Evolutionary conservation across 1,140 invertebrate genomes (phyloP), one percentile per base, ranked within the genome.

Genomic region (Drosophila pachea): DNA sequence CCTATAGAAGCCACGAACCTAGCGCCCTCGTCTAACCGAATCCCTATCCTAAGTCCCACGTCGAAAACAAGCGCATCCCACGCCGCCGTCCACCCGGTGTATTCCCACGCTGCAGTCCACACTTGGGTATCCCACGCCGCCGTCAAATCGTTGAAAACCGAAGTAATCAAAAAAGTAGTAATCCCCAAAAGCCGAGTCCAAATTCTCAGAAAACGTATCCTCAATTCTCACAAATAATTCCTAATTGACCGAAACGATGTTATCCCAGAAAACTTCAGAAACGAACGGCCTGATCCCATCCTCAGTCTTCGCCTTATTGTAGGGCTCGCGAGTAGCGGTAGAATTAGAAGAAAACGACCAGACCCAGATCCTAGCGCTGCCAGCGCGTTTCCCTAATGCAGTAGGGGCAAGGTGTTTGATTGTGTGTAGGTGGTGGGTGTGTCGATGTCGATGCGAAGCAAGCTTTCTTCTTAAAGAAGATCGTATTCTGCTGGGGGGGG

Each of bases 1-100:
- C 11, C 47, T 32, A 49, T 50, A 59, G 59, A 73, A 73, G 47
- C 32, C 32, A 48, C 32, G 67, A 53, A 67, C 72, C 68, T 74
- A 74, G 64, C 72, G 72, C 68, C 74, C 67, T 77, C 60, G 53
- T 64, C 72, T 74, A 74, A 77, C 60, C 72, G 59, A 77, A 71
- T 33, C 72, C 74, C 74, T 76, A 76, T 9, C 22, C 22, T 22
- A 61, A 65, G 66, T 76, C 74, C 74, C 74, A 43, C 73, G 69
- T 38, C 35, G 73, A 58, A 48, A 68, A 62, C 29, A 11, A n/a
- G 55, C 33, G 58, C 36, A 33, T 82, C 70, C 78, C 69, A 4
- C 62, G 70, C 53, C 54, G 71, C 74, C 45, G 66, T 74, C 71
- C 31, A 58, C 16, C 6, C 6, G 47, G 71, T 9, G 38, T 22